Evolutionary conservation across 2,113 vertebrate species (phyloP).

Genomic region (Onychostruthus taczanowskii): DNA sequence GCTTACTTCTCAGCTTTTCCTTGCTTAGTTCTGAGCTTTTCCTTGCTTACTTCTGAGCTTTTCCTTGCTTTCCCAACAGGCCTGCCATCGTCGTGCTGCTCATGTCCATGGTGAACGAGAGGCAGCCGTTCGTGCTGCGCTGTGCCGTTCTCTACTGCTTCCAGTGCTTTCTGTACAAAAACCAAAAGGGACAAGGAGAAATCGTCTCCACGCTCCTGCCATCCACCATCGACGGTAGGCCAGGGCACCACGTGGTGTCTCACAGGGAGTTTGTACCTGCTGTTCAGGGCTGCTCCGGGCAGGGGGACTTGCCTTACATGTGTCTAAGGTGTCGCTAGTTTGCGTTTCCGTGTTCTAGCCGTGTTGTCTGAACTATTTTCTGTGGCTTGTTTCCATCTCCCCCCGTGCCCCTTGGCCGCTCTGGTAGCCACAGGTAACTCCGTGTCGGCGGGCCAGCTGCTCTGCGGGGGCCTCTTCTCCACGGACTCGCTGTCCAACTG

Average conservation of each 20-base stretch:
- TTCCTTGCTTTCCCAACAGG: conserved; percentile 60
- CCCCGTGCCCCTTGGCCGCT: neutral
- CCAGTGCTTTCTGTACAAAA: conserved; percentile 97
- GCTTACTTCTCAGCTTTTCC: neutral
- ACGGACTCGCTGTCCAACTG: conserved; percentile 96
- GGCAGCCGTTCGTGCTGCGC: conserved; percentile 94
- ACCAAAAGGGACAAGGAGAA: conserved; percentile 95
- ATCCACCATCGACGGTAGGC: conserved; percentile 93
- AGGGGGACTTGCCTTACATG: neutral
- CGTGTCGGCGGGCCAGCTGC: conserved; percentile 91
- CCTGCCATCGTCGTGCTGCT: conserved; percentile 96
- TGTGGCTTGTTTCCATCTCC: neutral
- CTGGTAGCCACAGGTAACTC: conserved; percentile 85
- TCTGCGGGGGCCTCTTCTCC: conserved; percentile 96
- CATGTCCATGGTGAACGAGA: conserved; percentile 98
- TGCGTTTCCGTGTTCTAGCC: neutral
- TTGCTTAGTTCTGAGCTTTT: neutral
- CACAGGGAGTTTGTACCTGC: fast-evolving
- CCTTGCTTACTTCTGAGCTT: neutral
- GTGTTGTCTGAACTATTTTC: neutral
- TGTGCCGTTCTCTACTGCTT: conserved; percentile 98
- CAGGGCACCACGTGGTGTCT: neutral
- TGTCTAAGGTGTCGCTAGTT: neutral
- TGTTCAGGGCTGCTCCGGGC: too few relatives aligned
- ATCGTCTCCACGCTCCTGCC: conserved; percentile 94